A percentile compares a stretch with the other conserved stretches of the same genome.
These are phyloP conservation scores for Epinephelus fuscoguttatus DNA, from an alignment of 2,113 vertebrate species.

Conservation along the genomic window DNA sequence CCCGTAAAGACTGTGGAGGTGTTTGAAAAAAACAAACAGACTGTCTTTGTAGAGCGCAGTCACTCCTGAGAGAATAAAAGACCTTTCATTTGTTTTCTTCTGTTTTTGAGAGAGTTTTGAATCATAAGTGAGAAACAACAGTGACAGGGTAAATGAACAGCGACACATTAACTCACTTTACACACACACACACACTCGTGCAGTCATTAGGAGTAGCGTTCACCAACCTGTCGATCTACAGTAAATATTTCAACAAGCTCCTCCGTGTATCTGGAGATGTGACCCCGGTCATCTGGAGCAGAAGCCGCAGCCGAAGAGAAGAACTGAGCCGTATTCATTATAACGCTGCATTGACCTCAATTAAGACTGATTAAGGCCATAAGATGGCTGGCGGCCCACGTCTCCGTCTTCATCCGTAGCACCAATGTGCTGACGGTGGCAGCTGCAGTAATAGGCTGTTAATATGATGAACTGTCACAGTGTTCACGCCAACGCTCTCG, in stretches of 20 bases:
- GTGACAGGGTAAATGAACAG: constrained; percentile 15
- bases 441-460: constrained; percentile 38
- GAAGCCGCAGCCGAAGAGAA: background rate
- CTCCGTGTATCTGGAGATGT: background rate
- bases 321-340: constrained; percentile 56
- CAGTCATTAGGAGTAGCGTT: background rate
- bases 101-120: constrained; percentile 19
- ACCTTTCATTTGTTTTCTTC: background rate
- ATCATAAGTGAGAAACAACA: background rate
- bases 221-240: background rate
- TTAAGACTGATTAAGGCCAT: constrained; percentile 76
- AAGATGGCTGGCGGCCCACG: constrained; percentile 48
- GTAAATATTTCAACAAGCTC: background rate
- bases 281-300: constrained; percentile 14
- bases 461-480: constrained; percentile 54
- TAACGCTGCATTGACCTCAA: constrained; percentile 65
- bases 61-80: constrained; percentile 39
- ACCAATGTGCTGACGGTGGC: constrained; percentile 34
- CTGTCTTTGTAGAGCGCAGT: constrained; percentile 4
- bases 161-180: background rate
- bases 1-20: constrained; percentile 36
- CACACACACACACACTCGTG: background rate
- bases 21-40: constrained; percentile 27
- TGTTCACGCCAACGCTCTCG: constrained; percentile 17
- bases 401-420: constrained; percentile 37